Conservation (phyloP, 2,113 vertebrate species). For the Arenaria interpres region DNA sequence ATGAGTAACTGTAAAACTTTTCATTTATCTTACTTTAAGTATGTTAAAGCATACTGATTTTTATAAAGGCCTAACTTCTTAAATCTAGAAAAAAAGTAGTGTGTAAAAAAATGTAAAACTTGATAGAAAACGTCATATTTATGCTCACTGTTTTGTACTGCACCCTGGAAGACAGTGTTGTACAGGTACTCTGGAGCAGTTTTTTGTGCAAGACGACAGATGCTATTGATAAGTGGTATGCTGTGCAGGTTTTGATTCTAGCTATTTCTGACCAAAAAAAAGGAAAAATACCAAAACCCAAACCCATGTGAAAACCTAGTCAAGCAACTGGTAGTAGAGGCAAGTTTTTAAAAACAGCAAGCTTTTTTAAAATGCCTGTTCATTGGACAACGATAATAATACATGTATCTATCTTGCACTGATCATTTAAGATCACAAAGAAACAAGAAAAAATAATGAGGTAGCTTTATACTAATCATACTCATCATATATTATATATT, state of each 20-base stretch:
- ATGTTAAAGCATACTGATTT: background rate
- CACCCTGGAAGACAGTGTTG: background rate
- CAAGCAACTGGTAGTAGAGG: background rate
- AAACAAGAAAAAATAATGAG: constrained; percentile 17
- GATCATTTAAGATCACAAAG: background rate
- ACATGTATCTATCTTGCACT: background rate
- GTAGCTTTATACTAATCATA: background rate
- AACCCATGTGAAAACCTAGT: background rate
- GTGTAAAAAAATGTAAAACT: background rate
- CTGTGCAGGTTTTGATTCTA: background rate
- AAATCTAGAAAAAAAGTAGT: background rate
- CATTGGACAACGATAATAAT: background rate
- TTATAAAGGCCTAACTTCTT: background rate
- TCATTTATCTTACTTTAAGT: background rate
- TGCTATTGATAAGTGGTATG: background rate
- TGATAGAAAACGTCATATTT: background rate
- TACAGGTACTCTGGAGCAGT: background rate
- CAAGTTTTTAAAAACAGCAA: background rate
- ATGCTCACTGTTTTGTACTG: background rate
- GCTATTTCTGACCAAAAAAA: background rate
- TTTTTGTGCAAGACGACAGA: background rate
- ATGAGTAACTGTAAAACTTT: background rate
- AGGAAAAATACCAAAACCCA: background rate
- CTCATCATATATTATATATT: background rate
- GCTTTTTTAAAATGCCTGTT: background rate